Percentiles rank a stretch among this genome's conserved stretches.
phyloP scores from a whole-genome alignment of 2,797 vertebrate species.

The Poecilia velifera region DNA sequence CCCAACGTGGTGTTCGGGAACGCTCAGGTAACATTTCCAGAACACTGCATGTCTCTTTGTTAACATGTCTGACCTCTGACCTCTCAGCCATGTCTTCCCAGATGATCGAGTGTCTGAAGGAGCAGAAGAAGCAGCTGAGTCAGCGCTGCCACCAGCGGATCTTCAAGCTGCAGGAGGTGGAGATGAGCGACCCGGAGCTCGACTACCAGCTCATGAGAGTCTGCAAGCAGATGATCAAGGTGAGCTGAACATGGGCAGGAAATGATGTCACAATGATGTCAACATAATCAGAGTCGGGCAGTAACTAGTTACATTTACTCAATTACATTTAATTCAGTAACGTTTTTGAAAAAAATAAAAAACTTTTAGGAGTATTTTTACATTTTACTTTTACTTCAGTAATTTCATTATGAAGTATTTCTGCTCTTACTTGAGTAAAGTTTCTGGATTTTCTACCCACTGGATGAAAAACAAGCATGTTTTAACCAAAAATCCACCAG shows the following conservation, averaged over 20 bases:
- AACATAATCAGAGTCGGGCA: not conserved
- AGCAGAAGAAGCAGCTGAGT: conserved; percentile 90
- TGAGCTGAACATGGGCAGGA: conserved; percentile 44
- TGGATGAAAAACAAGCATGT: too few species aligned
- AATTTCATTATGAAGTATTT: too few species aligned
- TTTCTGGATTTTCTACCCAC: too few species aligned
- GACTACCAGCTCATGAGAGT: conserved; percentile 97
- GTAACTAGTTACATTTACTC: too few species aligned
- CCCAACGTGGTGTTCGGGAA: conserved; percentile 92
- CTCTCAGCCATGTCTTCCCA: conserved; percentile 41
- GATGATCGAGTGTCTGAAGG: conserved; percentile 97
- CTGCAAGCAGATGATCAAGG: conserved; percentile 99
- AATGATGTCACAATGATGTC: not conserved
- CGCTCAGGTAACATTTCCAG: conserved; percentile 85
- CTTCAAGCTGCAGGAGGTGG: conserved; percentile 93
- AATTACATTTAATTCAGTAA: too few species aligned
- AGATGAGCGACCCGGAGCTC: conserved; percentile 96
- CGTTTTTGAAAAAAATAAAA: too few species aligned
- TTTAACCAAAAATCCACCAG: too few species aligned
- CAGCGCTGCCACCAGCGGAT: conserved; percentile 91
- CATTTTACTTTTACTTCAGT: too few species aligned
- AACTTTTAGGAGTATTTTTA: too few species aligned
- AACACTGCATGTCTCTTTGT: not conserved
- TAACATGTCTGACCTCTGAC: not conserved
- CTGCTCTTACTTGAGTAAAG: too few species aligned